phyloP scores from a whole-genome alignment of 1,140 invertebrate species.

The Adoxophyes honmai region DNA sequence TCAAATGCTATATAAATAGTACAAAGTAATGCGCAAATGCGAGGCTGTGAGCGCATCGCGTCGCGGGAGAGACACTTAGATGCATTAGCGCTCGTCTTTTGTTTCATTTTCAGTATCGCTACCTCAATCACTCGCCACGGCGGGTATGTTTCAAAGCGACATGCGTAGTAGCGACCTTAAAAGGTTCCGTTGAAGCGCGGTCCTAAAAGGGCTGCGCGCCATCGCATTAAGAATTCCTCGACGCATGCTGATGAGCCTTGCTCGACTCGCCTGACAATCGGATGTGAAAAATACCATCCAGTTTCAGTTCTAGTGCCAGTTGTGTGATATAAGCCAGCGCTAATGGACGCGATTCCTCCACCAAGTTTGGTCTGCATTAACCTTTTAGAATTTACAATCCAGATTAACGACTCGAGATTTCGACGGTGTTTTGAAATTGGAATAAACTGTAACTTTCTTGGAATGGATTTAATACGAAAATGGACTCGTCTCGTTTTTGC shows the following conservation, averaged over 20 bases:
- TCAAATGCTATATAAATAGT: background rate
- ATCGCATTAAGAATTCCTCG: conserved; percentile 29
- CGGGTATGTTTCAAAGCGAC: conserved; percentile 25
- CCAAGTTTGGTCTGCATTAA: background rate
- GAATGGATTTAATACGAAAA: background rate
- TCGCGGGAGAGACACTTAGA: background rate
- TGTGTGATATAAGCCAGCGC: conserved; percentile 3
- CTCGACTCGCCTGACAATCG: conserved; percentile 31
- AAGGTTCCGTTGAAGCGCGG: conserved; percentile 24
- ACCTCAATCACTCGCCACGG: conserved; percentile 25
- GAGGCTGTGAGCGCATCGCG: background rate
- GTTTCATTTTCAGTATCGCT: conserved; percentile 20
- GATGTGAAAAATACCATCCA: conserved; percentile 22
- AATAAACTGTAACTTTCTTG: background rate
- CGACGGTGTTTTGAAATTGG: conserved; percentile 1
- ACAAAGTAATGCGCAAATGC: background rate
- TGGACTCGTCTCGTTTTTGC: background rate
- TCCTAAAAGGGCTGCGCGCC: conserved; percentile 29
- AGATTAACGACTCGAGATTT: conserved; percentile 8
- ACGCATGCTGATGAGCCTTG: conserved; percentile 35
- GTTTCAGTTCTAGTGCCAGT: too few species aligned
- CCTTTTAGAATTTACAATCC: background rate
- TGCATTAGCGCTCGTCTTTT: conserved; percentile 13
- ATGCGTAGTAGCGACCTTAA: conserved; percentile 31
- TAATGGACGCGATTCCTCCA: conserved; percentile 12